Percentiles rank a stretch among this genome's conserved stretches.
Conservation (phyloP, 2,113 vertebrate genomes). For the Gulo gulo region DNA sequence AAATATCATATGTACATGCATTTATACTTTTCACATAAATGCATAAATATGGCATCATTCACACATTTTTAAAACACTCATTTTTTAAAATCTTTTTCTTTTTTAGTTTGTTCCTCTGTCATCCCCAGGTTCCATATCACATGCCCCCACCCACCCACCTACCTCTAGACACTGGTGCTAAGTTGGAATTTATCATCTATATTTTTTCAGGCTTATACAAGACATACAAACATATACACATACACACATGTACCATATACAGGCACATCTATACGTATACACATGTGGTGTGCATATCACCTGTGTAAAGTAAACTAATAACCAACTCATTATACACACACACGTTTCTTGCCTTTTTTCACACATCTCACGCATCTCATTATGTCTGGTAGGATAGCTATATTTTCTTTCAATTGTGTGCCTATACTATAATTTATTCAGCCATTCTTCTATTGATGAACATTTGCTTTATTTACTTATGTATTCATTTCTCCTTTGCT, state of each 20-base stretch:
- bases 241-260: neutral
- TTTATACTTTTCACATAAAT: neutral
- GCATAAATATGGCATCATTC: neutral
- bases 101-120: neutral
- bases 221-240: neutral
- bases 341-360: neutral
- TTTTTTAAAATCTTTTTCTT: neutral
- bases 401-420: neutral
- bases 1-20: neutral
- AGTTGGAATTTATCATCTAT: neutral
- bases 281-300: neutral
- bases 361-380: neutral
- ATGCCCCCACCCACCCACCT: neutral
- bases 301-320: neutral
- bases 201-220: neutral
- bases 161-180: neutral
- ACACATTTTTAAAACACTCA: neutral
- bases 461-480: neutral
- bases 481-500: neutral
- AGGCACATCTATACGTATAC: neutral
- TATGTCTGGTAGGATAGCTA: neutral
- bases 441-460: neutral
- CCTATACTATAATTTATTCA: neutral
- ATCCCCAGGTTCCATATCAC: neutral
- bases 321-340: neutral